phyloP scores from a whole-genome alignment of 2,797 vertebrate genomes.

The Gouania willdenowi region DNA sequence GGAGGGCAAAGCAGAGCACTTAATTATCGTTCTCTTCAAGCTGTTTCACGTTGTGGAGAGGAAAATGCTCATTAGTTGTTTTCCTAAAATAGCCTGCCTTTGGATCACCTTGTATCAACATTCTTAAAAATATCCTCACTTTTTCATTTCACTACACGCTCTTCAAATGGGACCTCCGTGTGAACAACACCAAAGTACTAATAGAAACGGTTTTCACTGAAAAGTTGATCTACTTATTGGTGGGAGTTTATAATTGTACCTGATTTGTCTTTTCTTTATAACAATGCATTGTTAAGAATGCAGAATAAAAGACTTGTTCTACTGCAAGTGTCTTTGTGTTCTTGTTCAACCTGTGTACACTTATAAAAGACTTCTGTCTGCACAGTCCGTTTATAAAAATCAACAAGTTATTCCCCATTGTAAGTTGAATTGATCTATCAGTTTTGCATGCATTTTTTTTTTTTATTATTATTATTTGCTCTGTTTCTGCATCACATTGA shows the following conservation, averaged over 20 bases:
- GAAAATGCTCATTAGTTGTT: constrained; percentile 36
- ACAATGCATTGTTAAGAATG: not conserved
- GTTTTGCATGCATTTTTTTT: too few relatives aligned
- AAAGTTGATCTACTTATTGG: constrained; percentile 26
- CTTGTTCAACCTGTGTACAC: not conserved
- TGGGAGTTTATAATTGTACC: constrained; percentile 21
- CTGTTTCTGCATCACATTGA: too few relatives aligned
- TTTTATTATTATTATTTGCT: too few relatives aligned
- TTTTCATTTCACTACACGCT: not conserved
- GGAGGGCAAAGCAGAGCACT: constrained; percentile 37
- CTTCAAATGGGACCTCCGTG: constrained; percentile 10
- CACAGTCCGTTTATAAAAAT: too few relatives aligned
- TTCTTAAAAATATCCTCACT: constrained; percentile 9
- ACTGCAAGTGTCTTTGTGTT: not conserved
- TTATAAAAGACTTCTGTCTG: too few relatives aligned
- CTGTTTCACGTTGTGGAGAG: constrained; percentile 29
- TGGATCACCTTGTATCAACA: constrained; percentile 27
- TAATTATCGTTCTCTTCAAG: constrained; percentile 54
- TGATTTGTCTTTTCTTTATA: constrained; percentile 6
- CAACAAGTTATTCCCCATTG: too few relatives aligned
- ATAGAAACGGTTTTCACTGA: constrained; percentile 16
- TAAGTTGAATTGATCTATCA: too few relatives aligned
- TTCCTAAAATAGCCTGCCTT: constrained; percentile 32
- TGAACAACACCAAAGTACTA: constrained; percentile 51
- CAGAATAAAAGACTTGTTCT: constrained; percentile 4